Evolutionary conservation across 2,888 invertebrate genomes (phyloP).

Genomic region (Pyrocoelia pectoralis): DNA sequence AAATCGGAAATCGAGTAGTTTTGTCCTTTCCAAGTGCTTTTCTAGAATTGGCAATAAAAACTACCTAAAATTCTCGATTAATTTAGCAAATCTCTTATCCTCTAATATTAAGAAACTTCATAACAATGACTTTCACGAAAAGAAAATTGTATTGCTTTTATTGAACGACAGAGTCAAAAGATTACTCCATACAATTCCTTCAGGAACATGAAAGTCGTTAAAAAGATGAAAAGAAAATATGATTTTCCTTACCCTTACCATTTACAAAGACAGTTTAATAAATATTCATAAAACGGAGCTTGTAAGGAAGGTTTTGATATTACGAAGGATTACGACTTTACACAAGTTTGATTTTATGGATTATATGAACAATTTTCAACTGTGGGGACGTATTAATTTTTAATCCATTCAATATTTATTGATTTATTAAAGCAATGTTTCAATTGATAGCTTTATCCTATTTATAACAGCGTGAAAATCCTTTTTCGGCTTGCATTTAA

Average conservation of each 20-base stretch:
- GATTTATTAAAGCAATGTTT: too few relatives aligned
- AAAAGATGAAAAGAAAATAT: conserved; percentile 31
- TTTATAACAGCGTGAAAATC: too few relatives aligned
- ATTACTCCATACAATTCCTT: conserved; percentile 26
- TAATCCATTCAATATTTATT: too few relatives aligned
- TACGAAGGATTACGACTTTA: conserved; percentile 2
- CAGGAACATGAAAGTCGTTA: conserved; percentile 29
- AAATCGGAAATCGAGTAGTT: not conserved
- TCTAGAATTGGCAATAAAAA: conserved; percentile 3
- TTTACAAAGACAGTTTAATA: conserved; percentile 29
- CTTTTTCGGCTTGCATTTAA: too few relatives aligned
- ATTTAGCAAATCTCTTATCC: conserved; percentile 4
- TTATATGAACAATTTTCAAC: too few relatives aligned
- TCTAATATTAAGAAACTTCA: conserved; percentile 7
- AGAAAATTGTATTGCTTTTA: conserved; percentile 13
- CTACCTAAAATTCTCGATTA: not conserved
- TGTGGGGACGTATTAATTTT: too few relatives aligned
- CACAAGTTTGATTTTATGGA: too few relatives aligned
- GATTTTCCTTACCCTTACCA: conserved; percentile 27
- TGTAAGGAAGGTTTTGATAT: conserved; percentile 21
- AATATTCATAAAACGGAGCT: conserved; percentile 27
- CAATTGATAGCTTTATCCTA: too few relatives aligned
- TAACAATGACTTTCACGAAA: conserved; percentile 3
- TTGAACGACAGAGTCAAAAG: conserved; percentile 9
- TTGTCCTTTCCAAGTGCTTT: not conserved